These are phyloP conservation scores for Capra hircus DNA, from an alignment of 2,113 vertebrate genomes.

Conservation along the genomic window DNA sequence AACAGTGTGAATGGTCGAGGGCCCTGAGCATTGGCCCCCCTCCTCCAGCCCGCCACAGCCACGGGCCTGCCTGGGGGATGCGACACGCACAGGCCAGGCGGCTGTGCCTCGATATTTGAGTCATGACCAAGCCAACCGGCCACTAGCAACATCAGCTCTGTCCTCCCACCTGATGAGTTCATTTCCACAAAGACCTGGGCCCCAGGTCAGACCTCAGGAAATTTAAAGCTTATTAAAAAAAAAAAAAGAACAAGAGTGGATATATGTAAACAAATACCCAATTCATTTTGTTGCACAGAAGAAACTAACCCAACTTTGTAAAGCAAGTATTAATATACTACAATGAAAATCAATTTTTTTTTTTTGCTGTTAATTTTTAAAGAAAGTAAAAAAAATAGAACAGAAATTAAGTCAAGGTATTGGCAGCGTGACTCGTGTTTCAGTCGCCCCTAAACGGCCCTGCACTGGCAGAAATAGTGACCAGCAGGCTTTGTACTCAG, in stretches of 20 bases:
- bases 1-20: accelerated
- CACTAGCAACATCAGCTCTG: accelerated
- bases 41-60: background rate
- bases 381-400: background rate
- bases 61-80: accelerated
- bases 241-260: background rate
- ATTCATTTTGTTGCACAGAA: background rate
- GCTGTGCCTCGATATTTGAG: accelerated
- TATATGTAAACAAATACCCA: background rate
- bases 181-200: background rate
- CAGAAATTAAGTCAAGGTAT: background rate
- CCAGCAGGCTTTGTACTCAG: background rate
- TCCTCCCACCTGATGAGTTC: background rate
- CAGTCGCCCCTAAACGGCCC: background rate
- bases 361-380: background rate
- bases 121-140: accelerated
- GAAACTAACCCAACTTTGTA: background rate
- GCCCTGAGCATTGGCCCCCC: background rate
- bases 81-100: accelerated
- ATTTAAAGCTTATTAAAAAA: background rate
- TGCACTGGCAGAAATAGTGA: background rate
- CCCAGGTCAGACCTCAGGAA: background rate
- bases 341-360: background rate
- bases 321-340: background rate
- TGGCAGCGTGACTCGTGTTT: background rate